Evolutionary conservation across 1,140 invertebrate species (phyloP).

Genomic region (Drosophila repletoides): DNA sequence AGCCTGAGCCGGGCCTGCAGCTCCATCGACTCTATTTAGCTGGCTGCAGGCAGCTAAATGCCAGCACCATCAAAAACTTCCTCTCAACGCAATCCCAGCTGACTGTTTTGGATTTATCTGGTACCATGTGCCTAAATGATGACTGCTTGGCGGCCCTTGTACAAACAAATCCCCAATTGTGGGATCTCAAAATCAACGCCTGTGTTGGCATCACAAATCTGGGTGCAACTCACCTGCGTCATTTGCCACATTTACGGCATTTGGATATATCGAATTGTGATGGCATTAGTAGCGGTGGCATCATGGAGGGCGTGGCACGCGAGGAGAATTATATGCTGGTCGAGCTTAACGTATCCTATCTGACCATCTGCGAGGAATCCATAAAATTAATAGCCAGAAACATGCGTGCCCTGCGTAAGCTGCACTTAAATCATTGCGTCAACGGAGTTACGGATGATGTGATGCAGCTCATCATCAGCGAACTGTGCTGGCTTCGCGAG

Average conservation of each 20-base stretch:
- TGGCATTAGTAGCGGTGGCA: constrained; percentile 85
- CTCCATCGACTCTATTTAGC: constrained; percentile 85
- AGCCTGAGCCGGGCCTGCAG: constrained; percentile 72
- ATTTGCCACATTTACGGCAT: constrained; percentile 84
- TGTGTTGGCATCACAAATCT: constrained; percentile 86
- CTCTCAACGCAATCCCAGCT: constrained; percentile 85
- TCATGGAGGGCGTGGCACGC: constrained; percentile 84
- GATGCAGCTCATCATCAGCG: constrained; percentile 86
- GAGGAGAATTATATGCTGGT: constrained; percentile 82
- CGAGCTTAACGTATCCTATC: constrained; percentile 85
- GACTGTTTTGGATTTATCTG: constrained; percentile 85
- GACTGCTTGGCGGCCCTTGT: constrained; percentile 85
- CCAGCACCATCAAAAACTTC: constrained; percentile 84
- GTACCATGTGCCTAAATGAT: constrained; percentile 86
- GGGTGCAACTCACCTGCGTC: constrained; percentile 84
- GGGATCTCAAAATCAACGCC: constrained; percentile 84
- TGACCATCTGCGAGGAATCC: constrained; percentile 85
- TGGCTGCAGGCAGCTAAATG: constrained; percentile 87
- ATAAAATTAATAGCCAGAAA: constrained; percentile 84
- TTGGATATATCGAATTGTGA: constrained; percentile 88
- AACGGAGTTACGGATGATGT: constrained; percentile 87
- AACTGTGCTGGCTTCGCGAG: constrained; percentile 84
- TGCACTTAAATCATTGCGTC: constrained; percentile 87
- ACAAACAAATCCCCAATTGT: constrained; percentile 84
- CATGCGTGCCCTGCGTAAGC: constrained; percentile 84